These are phyloP conservation scores for Harpalus rufipes DNA, from an alignment of 2,888 invertebrate genomes.

Conservation along the genomic window DNA sequence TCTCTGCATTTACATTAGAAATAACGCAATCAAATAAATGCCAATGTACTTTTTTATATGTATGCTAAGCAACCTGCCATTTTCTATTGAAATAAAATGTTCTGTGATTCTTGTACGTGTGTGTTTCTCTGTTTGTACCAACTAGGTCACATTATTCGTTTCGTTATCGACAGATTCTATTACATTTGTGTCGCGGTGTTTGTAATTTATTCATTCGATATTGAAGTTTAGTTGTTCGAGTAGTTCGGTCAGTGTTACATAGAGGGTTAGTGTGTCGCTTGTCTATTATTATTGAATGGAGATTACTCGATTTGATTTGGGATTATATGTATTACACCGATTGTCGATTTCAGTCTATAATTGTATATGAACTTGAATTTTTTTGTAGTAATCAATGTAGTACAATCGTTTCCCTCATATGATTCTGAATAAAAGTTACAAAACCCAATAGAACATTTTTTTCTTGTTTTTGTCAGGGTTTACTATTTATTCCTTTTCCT, in stretches of 20 bases:
- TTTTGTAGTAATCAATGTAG: not conserved
- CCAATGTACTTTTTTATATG: constrained; percentile 53
- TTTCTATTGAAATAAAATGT: constrained; percentile 63
- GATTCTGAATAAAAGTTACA: too few relatives aligned
- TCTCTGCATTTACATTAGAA: constrained; percentile 56
- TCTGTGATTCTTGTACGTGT: constrained; percentile 59
- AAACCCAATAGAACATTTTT: too few relatives aligned
- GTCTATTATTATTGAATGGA: not conserved
- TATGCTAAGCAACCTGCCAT: constrained; percentile 61
- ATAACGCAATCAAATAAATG: constrained; percentile 57
- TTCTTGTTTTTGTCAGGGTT: too few relatives aligned
- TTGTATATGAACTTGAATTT: not conserved
- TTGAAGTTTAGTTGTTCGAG: not conserved
- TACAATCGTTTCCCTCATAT: too few relatives aligned
- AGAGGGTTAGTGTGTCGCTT: not conserved
- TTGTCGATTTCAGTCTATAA: not conserved
- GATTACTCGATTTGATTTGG: not conserved
- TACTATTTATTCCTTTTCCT: too few relatives aligned
- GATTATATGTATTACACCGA: not conserved
- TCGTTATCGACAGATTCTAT: constrained; percentile 54
- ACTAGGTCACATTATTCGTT: constrained; percentile 59
- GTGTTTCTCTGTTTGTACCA: not conserved
- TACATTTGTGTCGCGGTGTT: constrained; percentile 34
- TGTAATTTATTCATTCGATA: constrained; percentile 49
- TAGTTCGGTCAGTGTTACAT: constrained; percentile 12